Evolutionary conservation across 2,113 vertebrate species (phyloP).

Genomic region (Salvelinus namaycush): DNA sequence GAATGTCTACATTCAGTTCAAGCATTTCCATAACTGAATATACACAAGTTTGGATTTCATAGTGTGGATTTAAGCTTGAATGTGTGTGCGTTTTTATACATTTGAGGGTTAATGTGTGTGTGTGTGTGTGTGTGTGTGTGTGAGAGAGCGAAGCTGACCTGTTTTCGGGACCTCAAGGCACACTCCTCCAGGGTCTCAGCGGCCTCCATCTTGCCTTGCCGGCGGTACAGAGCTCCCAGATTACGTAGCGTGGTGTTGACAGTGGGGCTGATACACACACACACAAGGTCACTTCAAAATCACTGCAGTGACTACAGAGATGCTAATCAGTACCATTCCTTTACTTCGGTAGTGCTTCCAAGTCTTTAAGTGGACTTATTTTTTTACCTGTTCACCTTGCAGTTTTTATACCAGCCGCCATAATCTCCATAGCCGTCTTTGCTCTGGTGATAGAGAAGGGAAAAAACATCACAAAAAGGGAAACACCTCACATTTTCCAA

Average conservation of each 20-base stretch:
- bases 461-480: neutral
- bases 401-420: constrained; percentile 85
- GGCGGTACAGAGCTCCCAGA: constrained; percentile 79
- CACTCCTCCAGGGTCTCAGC: constrained; percentile 85
- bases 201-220: constrained; percentile 83
- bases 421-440: constrained; percentile 79
- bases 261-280: constrained; percentile 47
- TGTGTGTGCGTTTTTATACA: too few species aligned
- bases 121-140: too few species aligned
- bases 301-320: neutral
- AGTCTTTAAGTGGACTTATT: neutral
- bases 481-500: neutral
- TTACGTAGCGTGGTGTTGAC: constrained; percentile 78
- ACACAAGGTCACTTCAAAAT: neutral
- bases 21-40: too few species aligned
- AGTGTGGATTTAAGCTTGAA: too few species aligned
- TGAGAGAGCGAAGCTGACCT: constrained; percentile 63
- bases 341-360: too few species aligned
- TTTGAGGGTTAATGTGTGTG: neutral
- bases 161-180: constrained; percentile 76
- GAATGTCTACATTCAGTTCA: too few species aligned
- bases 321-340: neutral
- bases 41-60: too few species aligned
- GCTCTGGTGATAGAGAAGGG: constrained; percentile 57
- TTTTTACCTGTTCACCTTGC: constrained; percentile 85